Evolutionary conservation across 2,797 vertebrate genomes (phyloP).

Genomic region (Babyrousa celebensis): DNA sequence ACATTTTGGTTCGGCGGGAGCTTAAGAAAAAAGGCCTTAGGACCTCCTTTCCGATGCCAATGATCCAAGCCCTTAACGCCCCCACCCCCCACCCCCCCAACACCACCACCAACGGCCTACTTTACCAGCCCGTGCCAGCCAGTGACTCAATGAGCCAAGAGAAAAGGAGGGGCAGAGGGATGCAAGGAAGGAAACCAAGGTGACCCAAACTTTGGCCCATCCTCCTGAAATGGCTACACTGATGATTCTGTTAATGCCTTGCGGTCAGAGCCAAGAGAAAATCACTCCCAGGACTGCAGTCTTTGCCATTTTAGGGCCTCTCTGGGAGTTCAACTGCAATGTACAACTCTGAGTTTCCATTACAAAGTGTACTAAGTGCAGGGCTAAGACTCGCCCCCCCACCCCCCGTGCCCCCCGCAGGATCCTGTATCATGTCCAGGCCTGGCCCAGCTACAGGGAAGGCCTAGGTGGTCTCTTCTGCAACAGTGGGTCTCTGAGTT

Average conservation of each 20-base stretch:
- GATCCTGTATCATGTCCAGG: neutral
- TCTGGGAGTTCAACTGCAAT: neutral
- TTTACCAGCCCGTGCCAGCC: slow-evolving; percentile 23
- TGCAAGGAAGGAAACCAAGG: slow-evolving; percentile 71
- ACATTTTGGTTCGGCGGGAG: neutral
- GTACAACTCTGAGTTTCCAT: slow-evolving; percentile 48
- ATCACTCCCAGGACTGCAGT: slow-evolving; percentile 49
- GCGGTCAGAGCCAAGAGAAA: slow-evolving; percentile 49
- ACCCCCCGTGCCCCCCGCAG: neutral
- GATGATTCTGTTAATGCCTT: slow-evolving; percentile 69
- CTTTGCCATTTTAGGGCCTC: slow-evolving; percentile 68
- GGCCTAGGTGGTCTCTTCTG: neutral
- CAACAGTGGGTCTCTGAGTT: neutral
- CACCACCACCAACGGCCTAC: slow-evolving; percentile 29
- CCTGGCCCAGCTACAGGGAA: neutral
- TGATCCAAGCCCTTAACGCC: slow-evolving; percentile 42
- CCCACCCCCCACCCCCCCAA: neutral
- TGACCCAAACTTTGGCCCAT: slow-evolving; percentile 39
- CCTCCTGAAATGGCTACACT: slow-evolving; percentile 19
- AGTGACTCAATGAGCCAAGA: slow-evolving; percentile 69
- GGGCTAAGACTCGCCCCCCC: neutral
- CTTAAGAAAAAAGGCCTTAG: slow-evolving; percentile 32
- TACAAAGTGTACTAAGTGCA: slow-evolving; percentile 52
- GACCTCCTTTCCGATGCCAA: slow-evolving; percentile 17
- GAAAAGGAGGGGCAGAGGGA: slow-evolving; percentile 8